Conservation (phyloP, 2,113 vertebrate species). For the Gulo gulo region DNA sequence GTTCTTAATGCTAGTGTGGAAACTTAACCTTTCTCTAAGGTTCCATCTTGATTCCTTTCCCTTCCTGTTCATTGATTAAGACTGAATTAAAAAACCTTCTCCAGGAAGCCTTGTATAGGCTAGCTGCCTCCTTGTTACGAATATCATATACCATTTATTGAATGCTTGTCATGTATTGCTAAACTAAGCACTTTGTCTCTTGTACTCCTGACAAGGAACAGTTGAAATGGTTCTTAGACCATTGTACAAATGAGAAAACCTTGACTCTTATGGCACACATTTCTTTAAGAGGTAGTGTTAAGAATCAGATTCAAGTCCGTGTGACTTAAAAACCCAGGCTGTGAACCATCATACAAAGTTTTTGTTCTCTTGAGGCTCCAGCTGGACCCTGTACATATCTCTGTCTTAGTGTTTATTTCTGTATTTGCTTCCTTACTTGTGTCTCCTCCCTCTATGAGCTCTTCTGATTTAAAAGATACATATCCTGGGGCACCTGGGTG, state of each 20-base stretch:
- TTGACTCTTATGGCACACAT: not conserved
- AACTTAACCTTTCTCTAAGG: conserved; percentile 4
- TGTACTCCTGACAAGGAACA: not conserved
- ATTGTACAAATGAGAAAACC: not conserved
- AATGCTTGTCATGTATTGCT: not conserved
- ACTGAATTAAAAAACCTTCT: not conserved
- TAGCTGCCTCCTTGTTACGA: not conserved
- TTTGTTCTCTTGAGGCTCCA: not conserved
- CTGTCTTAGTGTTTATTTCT: not conserved
- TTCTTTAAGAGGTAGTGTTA: not conserved
- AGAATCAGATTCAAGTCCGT: not conserved
- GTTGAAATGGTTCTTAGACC: not conserved
- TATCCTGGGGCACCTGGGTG: no score
- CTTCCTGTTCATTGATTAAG: not conserved
- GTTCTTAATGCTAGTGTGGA: not conserved
- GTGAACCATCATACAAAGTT: not conserved
- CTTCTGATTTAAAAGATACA: not conserved
- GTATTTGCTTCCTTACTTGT: not conserved
- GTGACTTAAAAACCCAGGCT: not conserved
- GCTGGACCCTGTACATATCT: not conserved
- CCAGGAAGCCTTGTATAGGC: not conserved
- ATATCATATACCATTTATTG: not conserved
- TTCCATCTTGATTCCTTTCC: not conserved
- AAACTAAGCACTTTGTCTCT: not conserved
- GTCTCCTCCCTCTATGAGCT: not conserved